Conservation (phyloP, 2,888 invertebrate genomes). For the Caenorhabditis wallacei region DNA sequence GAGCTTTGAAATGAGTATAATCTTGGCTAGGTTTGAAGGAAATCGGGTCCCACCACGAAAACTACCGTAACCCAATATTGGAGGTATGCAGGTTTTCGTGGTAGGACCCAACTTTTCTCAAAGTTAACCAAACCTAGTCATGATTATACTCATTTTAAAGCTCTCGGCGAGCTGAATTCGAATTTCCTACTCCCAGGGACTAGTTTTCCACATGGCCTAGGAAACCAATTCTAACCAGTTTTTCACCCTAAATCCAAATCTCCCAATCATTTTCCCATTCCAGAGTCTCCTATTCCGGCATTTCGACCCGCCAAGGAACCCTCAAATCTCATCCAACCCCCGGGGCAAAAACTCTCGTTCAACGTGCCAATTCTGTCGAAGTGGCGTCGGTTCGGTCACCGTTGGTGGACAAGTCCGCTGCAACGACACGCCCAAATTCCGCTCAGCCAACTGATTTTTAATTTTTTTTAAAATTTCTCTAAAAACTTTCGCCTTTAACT, state of each 20-base stretch:
- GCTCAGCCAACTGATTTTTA: constrained; percentile 51
- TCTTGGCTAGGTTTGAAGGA: no score
- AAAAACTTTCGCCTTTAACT: not conserved
- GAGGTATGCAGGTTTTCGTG: no score
- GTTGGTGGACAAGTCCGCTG: constrained; percentile 22
- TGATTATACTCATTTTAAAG: constrained; percentile 4
- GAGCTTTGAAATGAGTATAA: no score
- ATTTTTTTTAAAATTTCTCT: not conserved
- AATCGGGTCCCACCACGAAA: constrained; percentile 9
- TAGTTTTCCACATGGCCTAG: not conserved
- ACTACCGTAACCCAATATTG: not conserved
- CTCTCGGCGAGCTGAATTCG: not conserved
- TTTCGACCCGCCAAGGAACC: constrained; percentile 66
- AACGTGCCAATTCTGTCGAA: constrained; percentile 53
- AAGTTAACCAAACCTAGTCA: not conserved
- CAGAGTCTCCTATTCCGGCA: constrained; percentile 62
- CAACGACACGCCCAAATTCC: constrained; percentile 30
- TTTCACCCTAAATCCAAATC: not conserved
- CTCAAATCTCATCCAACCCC: constrained; percentile 45
- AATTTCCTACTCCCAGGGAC: not conserved
- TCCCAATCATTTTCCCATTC: not conserved
- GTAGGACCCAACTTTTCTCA: no score
- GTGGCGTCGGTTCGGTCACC: constrained; percentile 42
- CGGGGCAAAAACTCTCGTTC: constrained; percentile 34
- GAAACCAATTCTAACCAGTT: not conserved